Conservation (phyloP, 1,140 invertebrate species). For the Eriocheir sinensis region DNA sequence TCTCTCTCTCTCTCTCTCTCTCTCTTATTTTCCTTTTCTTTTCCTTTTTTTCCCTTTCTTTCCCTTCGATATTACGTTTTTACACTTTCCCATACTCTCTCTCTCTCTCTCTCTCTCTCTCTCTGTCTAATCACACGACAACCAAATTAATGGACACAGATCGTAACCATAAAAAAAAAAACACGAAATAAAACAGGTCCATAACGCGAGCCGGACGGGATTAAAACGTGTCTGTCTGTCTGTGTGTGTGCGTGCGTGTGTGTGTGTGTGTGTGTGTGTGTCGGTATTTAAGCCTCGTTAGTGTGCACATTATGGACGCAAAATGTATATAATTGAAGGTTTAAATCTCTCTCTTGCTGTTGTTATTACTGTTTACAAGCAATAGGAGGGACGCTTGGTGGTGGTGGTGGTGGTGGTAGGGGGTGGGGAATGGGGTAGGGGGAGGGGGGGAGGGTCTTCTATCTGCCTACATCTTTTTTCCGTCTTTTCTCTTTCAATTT, state of each 20-base stretch:
- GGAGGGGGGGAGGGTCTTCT: no score
- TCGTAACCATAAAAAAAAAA: neutral
- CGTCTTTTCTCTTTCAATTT: no score
- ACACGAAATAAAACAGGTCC: no score
- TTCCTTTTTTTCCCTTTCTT: neutral
- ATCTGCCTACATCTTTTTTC: no score
- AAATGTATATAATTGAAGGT: no score
- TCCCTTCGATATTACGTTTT: neutral
- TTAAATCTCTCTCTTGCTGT: no score
- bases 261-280: conserved; percentile 22
- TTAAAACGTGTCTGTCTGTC: no score
- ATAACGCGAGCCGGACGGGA: no score
- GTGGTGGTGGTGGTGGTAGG: no score
- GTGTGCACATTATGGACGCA: neutral
- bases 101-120: neutral
- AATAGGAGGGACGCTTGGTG: no score
- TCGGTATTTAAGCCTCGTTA: neutral
- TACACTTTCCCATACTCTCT: neutral
- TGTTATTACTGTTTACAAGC: no score
- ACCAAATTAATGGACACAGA: neutral
- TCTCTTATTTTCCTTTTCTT: neutral
- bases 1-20: neutral
- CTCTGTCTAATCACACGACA: neutral
- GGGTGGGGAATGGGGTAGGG: no score
- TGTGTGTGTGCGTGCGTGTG: conserved; percentile 20